A percentile compares a stretch with the other conserved stretches of the same genome.
Evolutionary conservation across 2,888 invertebrate genomes (phyloP).

Genomic region (Galeopsomyia nigrocyanea): DNA sequence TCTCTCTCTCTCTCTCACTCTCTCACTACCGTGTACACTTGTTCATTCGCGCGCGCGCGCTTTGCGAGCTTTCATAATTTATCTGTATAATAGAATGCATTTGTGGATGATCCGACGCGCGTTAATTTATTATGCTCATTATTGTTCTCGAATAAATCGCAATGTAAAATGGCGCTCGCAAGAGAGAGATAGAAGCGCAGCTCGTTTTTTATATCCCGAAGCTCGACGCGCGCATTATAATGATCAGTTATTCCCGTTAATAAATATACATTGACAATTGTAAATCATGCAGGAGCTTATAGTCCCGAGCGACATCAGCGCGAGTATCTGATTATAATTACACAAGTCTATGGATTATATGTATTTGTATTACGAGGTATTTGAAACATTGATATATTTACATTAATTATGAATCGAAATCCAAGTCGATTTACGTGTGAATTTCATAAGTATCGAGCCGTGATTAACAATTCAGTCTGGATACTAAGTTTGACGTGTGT

Average conservation of each 20-base stretch:
- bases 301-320: too few relatives aligned
- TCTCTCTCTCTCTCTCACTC: not conserved
- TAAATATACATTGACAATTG: too few relatives aligned
- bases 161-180: not conserved
- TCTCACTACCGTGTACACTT: not conserved
- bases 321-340: too few relatives aligned
- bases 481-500: conserved; percentile 14
- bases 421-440: conserved; percentile 12
- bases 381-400: not conserved
- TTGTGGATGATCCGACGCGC: conserved; percentile 32
- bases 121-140: conserved; percentile 40
- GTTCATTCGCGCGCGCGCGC: conserved; percentile 15
- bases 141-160: conserved; percentile 20
- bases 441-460: conserved; percentile 5
- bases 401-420: conserved; percentile 3
- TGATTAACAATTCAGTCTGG: conserved; percentile 22
- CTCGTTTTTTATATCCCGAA: too few relatives aligned
- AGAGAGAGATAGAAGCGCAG: too few relatives aligned
- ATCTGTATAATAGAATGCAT: conserved; percentile 36
- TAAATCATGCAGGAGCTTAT: too few relatives aligned
- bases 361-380: not conserved
- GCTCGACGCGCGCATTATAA: too few relatives aligned
- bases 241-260: too few relatives aligned
- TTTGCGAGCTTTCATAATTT: conserved; percentile 35
- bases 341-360: not conserved